Base-by-base conservation (phyloP, 2,113 vertebrate genomes). In the Malurus melanocephalus region DNA sequence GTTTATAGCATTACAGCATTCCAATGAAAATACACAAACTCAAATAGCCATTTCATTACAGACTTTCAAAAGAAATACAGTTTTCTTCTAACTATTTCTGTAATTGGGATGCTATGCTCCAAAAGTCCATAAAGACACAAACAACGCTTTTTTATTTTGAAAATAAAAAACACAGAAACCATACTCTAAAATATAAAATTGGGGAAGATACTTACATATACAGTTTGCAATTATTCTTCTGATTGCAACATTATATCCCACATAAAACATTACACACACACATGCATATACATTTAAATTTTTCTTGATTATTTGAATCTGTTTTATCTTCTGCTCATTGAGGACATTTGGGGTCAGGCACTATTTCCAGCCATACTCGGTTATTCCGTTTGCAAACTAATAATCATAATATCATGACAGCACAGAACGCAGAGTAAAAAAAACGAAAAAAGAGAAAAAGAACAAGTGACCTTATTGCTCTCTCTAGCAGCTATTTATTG, bases 401-500 rank as follows among this genome's bases (percentile, higher is more conserved):
- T 64, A 88, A 55, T 80, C 79, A 92, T 77, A 87, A 87, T 96
- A 95, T 38, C 81, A 73, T 92, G 93, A 85, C 79, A 95, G 75
- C 88, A 81, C 4, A 19, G 60, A 95, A 87, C 93, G 2, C 35
- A 28, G 83, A 83, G 56, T 82, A 85, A 92, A 86, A 66, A 66
- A 14, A 16, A 13, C 9, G 12, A 74, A 23, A 94, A 95, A 28
- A 95, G 94, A 91, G 90, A 90, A 90, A 93, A 96, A 95, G 96
- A 96, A 91, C 69, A 87, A 95, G 93, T 95, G 92, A 96, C 87
- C 90, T 96, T 94, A 90, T 95, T 91, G 97, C 59, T 59, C 95
- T 95, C 92, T 96, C 93, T 94, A 88, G 92, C 97, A 97, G 97
- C 98, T 99, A 99, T 99, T 99, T 99, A 98, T 99, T 98, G 97